Percentiles rank a stretch among this genome's conserved stretches.
Conservation (phyloP, 1,140 invertebrate genomes). For the Ips nitidus region DNA sequence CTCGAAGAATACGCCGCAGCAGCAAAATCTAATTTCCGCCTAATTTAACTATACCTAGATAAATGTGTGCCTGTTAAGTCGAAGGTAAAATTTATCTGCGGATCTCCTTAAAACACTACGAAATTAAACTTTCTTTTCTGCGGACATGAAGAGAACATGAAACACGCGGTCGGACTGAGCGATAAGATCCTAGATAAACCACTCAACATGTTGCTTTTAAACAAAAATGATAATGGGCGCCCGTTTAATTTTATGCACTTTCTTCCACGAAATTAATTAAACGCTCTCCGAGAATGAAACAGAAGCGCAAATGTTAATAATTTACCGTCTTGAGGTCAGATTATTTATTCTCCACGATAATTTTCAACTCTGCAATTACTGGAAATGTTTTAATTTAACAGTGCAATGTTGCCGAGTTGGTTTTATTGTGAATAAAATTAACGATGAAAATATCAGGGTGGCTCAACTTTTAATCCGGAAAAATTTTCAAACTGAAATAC, state of each 20-base stretch:
- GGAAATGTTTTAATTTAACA: too few species aligned
- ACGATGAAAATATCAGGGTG: too few species aligned
- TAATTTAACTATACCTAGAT: too few species aligned
- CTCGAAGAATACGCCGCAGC: too few species aligned
- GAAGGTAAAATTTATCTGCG: background rate
- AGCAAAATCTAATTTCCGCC: too few species aligned
- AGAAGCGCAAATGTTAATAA: background rate
- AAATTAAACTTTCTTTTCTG: slow-evolving; percentile 13
- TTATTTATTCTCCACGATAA: too few species aligned
- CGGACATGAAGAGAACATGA: background rate
- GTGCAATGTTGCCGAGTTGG: too few species aligned
- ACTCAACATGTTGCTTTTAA: background rate
- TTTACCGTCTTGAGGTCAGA: background rate
- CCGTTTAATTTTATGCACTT: slow-evolving; percentile 25
- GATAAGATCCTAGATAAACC: slow-evolving; percentile 15
- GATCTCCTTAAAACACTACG: background rate
- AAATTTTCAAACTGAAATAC: too few species aligned
- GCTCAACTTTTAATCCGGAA: too few species aligned
- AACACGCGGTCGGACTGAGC: background rate
- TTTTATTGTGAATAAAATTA: too few species aligned
- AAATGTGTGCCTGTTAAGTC: too few species aligned
- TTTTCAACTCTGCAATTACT: too few species aligned
- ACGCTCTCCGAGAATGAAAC: background rate
- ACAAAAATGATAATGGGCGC: slow-evolving; percentile 22
- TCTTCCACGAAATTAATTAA: slow-evolving; percentile 21